Evolutionary conservation across 2,888 invertebrate species (phyloP), one percentile per base, ranked within the genome.

Genomic region (Stomorhina lunata): DNA sequence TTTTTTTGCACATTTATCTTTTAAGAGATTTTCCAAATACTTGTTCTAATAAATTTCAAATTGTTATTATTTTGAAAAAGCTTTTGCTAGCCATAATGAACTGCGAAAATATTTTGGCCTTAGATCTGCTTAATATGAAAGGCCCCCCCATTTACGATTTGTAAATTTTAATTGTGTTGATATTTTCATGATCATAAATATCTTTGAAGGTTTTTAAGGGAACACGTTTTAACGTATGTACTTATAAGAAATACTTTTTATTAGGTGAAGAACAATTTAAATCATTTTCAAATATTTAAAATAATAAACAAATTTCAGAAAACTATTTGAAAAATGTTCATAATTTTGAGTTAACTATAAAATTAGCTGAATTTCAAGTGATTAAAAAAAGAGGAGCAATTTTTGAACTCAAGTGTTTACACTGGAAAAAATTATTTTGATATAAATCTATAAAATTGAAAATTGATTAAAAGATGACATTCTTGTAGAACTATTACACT

Each of bases 161-260:
- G 20, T 34, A 40, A n/a, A 53, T 40, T 45, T 34, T n/a, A 27
- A 50, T 61, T 27, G 50, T 34, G 53, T 43, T 73, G 45, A 34
- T 57, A 20, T 66, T 59, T 66, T 68, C 37, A 68, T 59, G 37
- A 66, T 76, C 76, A 50, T 68, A 76, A 68, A 59, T 76, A 57
- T 66, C 37, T 34, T 76, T 68, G 57, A 68, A 76, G 76, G 76
- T 76, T 59, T 20, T 27, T 48, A 5, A 29, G 37, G 32, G 40
- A 9, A 69, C 1, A 27, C 29, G 22, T 15, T 25, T 45, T 2
- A 48, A 40, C 25, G n/a, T n/a, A n/a, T n/a, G n/a, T n/a, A n/a
- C n/a, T n/a, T n/a, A n/a, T n/a, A n/a, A n/a, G 5, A 34, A 5
- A 63, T 7, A 37, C 1, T 20, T 25, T 17, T 66, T 65, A 66